These are phyloP conservation scores for Palythoa heliodiscus DNA, from an alignment of 92 coral and sea anemone species.

Conservation along the genomic window DNA sequence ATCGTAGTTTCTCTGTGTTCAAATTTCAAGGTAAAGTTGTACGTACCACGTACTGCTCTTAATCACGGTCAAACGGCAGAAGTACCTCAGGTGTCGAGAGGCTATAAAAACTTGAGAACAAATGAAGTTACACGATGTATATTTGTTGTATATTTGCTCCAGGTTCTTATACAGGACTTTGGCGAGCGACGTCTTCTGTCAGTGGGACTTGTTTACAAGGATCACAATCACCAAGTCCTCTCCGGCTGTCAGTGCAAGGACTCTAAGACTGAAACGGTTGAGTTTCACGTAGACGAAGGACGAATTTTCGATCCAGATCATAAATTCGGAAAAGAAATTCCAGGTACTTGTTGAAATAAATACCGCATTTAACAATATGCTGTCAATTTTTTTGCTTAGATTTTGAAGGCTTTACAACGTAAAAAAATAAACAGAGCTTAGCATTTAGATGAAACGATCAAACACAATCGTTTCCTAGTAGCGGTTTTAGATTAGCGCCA, in stretches of 20 bases:
- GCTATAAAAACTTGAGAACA: background rate
- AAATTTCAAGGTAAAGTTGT: background rate
- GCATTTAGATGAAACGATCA: no score
- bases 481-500: no score
- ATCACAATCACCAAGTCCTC: conserved; percentile 7
- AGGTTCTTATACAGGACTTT: conserved; percentile 36
- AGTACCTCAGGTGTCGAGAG: no score
- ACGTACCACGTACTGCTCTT: background rate
- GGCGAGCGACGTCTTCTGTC: conserved; percentile 15
- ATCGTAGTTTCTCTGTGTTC: background rate
- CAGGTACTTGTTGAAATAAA: background rate
- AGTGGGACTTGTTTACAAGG: conserved; percentile 9
- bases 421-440: no score
- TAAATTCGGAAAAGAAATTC: conserved; percentile 13
- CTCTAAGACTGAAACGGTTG: conserved; percentile 13
- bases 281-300: conserved; percentile 29
- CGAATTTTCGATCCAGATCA: background rate
- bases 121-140: background rate
- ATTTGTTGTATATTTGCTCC: no score
- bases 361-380: no score
- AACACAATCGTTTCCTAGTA: no score
- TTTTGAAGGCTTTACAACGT: no score
- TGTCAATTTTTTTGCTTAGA: no score
- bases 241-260: conserved; percentile 19
- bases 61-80: background rate